These are phyloP conservation scores for Loris lydekkerianus DNA, from an alignment of 2,797 vertebrate species.

Conservation along the genomic window DNA sequence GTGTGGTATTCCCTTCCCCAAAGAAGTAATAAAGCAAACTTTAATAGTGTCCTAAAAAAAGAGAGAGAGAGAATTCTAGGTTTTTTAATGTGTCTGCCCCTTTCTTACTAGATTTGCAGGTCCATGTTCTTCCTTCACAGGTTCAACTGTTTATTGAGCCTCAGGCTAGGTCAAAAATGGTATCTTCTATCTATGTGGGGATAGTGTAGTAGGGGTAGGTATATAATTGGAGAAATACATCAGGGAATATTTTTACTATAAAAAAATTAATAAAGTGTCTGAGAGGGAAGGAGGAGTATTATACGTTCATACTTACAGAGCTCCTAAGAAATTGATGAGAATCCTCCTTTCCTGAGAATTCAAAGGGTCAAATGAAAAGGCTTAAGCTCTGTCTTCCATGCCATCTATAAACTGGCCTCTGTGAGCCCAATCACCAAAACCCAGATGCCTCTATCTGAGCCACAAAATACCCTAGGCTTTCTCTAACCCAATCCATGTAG, in stretches of 20 bases:
- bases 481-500: neutral
- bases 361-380: neutral
- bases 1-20: too few species aligned
- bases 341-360: neutral
- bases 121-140: neutral
- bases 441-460: neutral
- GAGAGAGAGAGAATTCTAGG: neutral
- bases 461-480: neutral
- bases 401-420: neutral
- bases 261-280: conserved; percentile 13
- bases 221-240: neutral
- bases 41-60: too few species aligned
- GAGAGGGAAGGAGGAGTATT: neutral
- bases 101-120: neutral
- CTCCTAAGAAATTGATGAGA: neutral
- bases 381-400: neutral
- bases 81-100: neutral
- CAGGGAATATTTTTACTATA: neutral
- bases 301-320: neutral
- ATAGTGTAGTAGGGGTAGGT: neutral
- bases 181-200: neutral
- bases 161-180: neutral
- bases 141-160: neutral
- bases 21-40: too few species aligned
- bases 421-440: neutral